A percentile compares a stretch with the other conserved stretches of the same genome.
These are phyloP conservation scores for Cichladusa arquata DNA, from an alignment of 2,113 vertebrate genomes.

Conservation along the genomic window DNA sequence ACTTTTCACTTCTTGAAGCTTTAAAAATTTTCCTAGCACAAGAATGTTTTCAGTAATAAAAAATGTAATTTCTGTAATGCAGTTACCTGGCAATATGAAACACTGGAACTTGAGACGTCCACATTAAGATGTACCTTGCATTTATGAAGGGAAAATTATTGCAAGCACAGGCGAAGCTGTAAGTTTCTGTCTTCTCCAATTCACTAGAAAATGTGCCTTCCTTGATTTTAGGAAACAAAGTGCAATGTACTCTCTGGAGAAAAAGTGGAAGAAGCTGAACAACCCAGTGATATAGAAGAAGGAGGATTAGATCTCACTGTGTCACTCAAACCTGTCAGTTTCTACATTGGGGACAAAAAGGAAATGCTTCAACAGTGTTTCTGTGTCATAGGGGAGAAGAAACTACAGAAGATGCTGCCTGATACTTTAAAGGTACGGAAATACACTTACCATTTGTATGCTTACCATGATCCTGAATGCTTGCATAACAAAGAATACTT, in stretches of 20 bases:
- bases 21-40: not conserved
- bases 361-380: slow-evolving; percentile 96
- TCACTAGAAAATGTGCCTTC: not conserved
- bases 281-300: slow-evolving; percentile 91
- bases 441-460: not conserved
- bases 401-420: slow-evolving; percentile 92
- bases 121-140: rapidly evolving
- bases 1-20: not conserved
- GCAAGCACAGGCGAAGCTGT: not conserved
- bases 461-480: not conserved
- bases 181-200: not conserved
- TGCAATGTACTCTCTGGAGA: slow-evolving; percentile 65
- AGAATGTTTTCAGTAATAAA: not conserved
- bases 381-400: slow-evolving; percentile 89
- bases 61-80: not conserved
- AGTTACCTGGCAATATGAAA: not conserved
- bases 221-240: slow-evolving; percentile 78
- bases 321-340: slow-evolving; percentile 88
- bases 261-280: slow-evolving; percentile 77
- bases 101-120: not conserved
- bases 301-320: slow-evolving; percentile 90
- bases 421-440: slow-evolving; percentile 88
- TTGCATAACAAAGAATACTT: not conserved
- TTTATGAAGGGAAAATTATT: not conserved
- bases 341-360: slow-evolving; percentile 83